These are phyloP conservation scores for Remorina albescens DNA, from an alignment of 2,797 vertebrate species.

Conservation along the genomic window DNA sequence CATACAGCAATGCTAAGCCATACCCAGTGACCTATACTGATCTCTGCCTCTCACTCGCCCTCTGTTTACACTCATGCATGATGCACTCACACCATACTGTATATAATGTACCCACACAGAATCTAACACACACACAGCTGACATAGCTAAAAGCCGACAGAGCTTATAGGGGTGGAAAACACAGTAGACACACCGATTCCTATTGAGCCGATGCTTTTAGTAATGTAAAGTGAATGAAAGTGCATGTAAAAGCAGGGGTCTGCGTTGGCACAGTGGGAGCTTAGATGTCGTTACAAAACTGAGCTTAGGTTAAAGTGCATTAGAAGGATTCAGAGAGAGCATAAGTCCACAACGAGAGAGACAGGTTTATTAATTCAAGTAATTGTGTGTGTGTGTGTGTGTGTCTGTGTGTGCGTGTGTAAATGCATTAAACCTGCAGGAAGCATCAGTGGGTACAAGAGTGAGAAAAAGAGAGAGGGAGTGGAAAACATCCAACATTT, in stretches of 20 bases:
- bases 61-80: neutral
- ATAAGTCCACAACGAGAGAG: conserved; percentile 46
- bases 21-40: conserved; percentile 40
- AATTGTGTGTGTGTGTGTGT: conserved; percentile 30
- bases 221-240: conserved; percentile 58
- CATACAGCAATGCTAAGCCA: conserved; percentile 45
- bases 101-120: conserved; percentile 13
- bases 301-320: conserved; percentile 62
- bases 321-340: conserved; percentile 42
- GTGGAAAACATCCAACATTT: conserved; percentile 18
- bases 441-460: neutral
- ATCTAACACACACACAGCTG: conserved; percentile 31
- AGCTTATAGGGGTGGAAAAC: conserved; percentile 59
- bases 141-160: conserved; percentile 61
- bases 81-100: conserved; percentile 24
- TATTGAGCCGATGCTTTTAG: conserved; percentile 68
- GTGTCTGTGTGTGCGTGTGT: conserved; percentile 14
- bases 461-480: neutral
- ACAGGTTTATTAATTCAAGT: conserved; percentile 47
- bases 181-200: conserved; percentile 41
- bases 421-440: conserved; percentile 4
- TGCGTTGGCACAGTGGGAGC: conserved; percentile 27
- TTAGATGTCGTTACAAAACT: conserved; percentile 48
- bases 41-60: conserved; percentile 34
- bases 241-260: conserved; percentile 35